Conservation (phyloP, 2,797 vertebrate genomes). For the Caiman crocodilus region DNA sequence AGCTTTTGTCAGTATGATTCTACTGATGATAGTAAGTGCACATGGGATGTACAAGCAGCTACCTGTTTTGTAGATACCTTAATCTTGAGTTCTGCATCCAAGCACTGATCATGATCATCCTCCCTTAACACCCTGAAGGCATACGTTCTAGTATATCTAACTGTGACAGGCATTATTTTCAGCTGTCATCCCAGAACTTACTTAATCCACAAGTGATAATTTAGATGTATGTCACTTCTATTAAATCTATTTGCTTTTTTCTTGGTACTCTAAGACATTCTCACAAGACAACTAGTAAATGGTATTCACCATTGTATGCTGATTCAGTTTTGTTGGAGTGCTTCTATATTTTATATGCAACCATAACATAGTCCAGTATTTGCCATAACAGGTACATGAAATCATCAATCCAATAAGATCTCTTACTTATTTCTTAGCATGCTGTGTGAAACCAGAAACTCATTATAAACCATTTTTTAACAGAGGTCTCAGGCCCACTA, state of each 20-base stretch:
- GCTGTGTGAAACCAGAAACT: background rate
- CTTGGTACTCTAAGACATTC: no score
- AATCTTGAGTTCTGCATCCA: background rate
- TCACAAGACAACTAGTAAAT: background rate
- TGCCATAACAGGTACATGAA: background rate
- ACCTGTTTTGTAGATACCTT: rapidly evolving
- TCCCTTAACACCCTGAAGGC: rapidly evolving
- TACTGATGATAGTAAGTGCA: rapidly evolving
- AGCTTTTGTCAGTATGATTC: background rate
- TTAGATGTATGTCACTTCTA: no score
- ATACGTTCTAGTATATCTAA: rapidly evolving
- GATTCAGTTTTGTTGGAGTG: background rate
- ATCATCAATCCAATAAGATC: no score
- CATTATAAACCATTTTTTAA: background rate
- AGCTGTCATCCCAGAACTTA: background rate
- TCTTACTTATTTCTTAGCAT: background rate
- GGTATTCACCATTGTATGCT: no score
- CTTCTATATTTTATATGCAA: background rate
- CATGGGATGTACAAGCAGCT: background rate
- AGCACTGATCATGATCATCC: background rate
- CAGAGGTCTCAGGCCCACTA: background rate
- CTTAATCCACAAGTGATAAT: no score
- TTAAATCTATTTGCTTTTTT: no score
- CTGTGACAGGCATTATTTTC: background rate
- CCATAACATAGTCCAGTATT: background rate